Conservation (phyloP, 2,797 vertebrate species). For the Echeneis naucrates region DNA sequence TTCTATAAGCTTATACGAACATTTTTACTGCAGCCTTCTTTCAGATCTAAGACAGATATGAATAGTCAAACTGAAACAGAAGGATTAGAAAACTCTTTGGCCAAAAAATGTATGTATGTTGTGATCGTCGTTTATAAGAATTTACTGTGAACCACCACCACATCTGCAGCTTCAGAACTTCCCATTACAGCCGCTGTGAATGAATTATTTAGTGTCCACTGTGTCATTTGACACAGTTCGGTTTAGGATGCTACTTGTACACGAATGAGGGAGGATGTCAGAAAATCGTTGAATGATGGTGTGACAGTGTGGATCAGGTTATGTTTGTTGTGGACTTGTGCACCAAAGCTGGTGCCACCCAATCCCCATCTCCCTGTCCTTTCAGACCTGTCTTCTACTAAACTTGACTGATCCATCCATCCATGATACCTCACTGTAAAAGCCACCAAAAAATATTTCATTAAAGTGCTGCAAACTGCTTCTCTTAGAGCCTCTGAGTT, state of each 20-base stretch:
- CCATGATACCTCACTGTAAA: too few species aligned
- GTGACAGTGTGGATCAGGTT: neutral
- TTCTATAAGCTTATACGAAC: too few species aligned
- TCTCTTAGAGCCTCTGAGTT: neutral
- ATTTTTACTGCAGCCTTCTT: neutral
- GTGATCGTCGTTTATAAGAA: neutral
- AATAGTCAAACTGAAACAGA: neutral
- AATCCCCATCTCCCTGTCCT: constrained; percentile 24
- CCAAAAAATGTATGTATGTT: neutral
- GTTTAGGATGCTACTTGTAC: too few species aligned
- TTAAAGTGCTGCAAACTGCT: neutral
- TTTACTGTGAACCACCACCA: neutral
- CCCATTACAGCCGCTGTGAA: too few species aligned
- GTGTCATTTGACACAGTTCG: too few species aligned
- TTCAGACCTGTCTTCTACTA: constrained; percentile 87
- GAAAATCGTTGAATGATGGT: too few species aligned
- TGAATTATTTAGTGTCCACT: too few species aligned
- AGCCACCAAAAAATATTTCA: neutral
- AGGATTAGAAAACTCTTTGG: neutral
- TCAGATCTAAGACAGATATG: accelerated
- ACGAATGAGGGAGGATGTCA: neutral
- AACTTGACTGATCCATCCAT: neutral
- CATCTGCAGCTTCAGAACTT: too few species aligned
- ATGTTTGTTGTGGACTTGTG: neutral
- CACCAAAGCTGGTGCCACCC: neutral